phyloP scores from a whole-genome alignment of 2,888 invertebrate species.

The Ceriagrion tenellum region DNA sequence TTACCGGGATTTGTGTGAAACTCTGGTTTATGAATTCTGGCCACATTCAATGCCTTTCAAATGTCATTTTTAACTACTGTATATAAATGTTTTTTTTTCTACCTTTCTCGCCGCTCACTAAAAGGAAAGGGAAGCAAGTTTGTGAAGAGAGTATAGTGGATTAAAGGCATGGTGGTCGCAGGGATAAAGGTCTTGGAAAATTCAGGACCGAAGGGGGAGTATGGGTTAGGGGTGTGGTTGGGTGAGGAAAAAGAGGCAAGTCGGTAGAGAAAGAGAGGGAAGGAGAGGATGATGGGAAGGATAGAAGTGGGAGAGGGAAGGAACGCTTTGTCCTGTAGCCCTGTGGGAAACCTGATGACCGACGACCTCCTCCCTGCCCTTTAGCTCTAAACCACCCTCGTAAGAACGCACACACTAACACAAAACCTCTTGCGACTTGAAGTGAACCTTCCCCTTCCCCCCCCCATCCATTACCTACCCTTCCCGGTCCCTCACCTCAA shows the following conservation, averaged over 20 bases:
- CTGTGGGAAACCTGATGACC: constrained; percentile 11
- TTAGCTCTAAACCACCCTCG: neutral
- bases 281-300: neutral
- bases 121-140: neutral
- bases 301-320: neutral
- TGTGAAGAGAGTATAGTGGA: neutral
- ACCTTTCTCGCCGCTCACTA: neutral
- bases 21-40: too few relatives aligned
- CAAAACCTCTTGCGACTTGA: too few relatives aligned
- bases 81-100: neutral
- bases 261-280: neutral
- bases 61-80: neutral
- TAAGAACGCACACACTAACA: too few relatives aligned
- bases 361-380: neutral
- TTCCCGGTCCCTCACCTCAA: neutral
- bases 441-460: neutral
- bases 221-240: neutral
- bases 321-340: neutral
- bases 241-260: neutral
- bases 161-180: neutral
- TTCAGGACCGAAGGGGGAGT: neutral
- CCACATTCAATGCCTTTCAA: too few relatives aligned
- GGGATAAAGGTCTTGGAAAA: neutral
- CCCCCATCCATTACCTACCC: neutral
- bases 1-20: too few relatives aligned